Percentiles rank a stretch among this genome's conserved stretches.
Conservation (phyloP, 2,888 invertebrate genomes). For the Parnassius orleans region DNA sequence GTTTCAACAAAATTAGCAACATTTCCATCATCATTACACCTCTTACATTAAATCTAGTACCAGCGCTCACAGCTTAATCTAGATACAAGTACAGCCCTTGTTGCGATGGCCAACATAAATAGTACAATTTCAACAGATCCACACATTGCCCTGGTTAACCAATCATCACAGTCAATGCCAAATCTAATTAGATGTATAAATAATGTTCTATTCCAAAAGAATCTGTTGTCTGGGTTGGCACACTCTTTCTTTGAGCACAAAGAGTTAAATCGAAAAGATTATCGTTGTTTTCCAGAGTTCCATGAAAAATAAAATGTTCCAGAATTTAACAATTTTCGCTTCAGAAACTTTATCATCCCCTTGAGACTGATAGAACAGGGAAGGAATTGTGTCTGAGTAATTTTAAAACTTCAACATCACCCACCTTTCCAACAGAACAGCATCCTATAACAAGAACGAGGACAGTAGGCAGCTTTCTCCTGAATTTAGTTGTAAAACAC, state of each 20-base stretch:
- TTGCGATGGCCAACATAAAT: slow-evolving; percentile 98
- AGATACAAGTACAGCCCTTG: slow-evolving; percentile 96
- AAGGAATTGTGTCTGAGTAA: slow-evolving; percentile 95
- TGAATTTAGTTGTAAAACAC: slow-evolving; percentile 93
- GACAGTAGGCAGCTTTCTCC: slow-evolving; percentile 91
- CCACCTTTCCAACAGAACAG: slow-evolving; percentile 97
- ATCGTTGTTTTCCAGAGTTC: slow-evolving; percentile 76
- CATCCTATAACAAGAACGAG: slow-evolving; percentile 97
- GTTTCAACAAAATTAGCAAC: slow-evolving; percentile 99
- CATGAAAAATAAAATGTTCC: slow-evolving; percentile 99
- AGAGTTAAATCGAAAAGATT: slow-evolving; percentile 93
- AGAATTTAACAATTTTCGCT: slow-evolving; percentile 95
- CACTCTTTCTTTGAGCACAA: slow-evolving; percentile 95
- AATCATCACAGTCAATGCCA: slow-evolving; percentile 93
- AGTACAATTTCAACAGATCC: slow-evolving; percentile 98
- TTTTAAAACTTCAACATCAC: slow-evolving; percentile 97
- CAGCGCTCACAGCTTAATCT: slow-evolving; percentile 98
- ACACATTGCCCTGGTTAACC: slow-evolving; percentile 98
- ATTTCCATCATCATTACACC: slow-evolving; percentile 99
- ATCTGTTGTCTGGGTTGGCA: slow-evolving; percentile 93
- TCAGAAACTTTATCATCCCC: slow-evolving; percentile 83
- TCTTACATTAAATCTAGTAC: slow-evolving; percentile 98
- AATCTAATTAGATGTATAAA: slow-evolving; percentile 95
- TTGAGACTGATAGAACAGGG: slow-evolving; percentile 88
- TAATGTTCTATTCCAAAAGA: slow-evolving; percentile 99